Evolutionary conservation across 2,113 vertebrate species (phyloP).

Genomic region (Notechis scutatus): DNA sequence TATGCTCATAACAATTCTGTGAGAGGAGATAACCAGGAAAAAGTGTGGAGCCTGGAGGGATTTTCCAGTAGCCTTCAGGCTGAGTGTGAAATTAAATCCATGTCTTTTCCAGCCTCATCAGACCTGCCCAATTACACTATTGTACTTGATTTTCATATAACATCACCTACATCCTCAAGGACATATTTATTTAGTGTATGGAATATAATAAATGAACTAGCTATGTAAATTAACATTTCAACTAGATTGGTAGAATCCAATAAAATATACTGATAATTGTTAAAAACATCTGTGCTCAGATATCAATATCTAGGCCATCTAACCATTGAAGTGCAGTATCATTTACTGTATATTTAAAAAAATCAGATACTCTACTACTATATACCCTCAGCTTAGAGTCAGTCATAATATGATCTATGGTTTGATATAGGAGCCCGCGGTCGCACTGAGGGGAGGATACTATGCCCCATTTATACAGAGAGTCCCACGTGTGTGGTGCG

Average conservation of each 20-base stretch:
- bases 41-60: background rate
- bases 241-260: background rate
- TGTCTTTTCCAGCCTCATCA: background rate
- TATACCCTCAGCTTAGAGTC: background rate
- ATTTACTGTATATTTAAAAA: background rate
- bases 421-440: background rate
- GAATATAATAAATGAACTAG: background rate
- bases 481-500: rapidly evolving
- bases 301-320: background rate
- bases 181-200: background rate
- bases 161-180: background rate
- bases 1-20: background rate
- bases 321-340: background rate
- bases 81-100: background rate
- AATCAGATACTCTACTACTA: background rate
- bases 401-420: background rate
- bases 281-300: background rate
- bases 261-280: background rate
- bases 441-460: background rate
- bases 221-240: background rate
- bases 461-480: background rate
- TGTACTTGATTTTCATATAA: background rate
- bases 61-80: background rate
- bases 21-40: background rate
- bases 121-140: background rate